Percentiles rank a stretch among this genome's conserved stretches.
These are phyloP conservation scores for Sylvicola fuscatus DNA, from an alignment of 2,888 invertebrate species.

Conservation along the genomic window DNA sequence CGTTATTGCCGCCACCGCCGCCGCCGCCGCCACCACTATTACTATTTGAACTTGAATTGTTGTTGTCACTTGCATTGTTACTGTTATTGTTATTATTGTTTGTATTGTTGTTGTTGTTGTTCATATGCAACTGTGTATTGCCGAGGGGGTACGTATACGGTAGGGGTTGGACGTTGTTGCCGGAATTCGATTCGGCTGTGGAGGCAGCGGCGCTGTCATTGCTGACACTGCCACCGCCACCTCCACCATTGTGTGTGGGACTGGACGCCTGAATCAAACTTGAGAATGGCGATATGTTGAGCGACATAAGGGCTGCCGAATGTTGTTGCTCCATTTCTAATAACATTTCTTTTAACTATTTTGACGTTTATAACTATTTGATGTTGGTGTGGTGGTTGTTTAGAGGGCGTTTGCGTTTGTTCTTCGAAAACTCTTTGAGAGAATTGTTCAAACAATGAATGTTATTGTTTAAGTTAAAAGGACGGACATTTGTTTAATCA, in stretches of 20 bases:
- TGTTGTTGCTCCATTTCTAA: slow-evolving; percentile 72
- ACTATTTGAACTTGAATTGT: slow-evolving; percentile 8
- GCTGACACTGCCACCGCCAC: background rate
- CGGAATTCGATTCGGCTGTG: slow-evolving; percentile 16
- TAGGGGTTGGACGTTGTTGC: slow-evolving; percentile 19
- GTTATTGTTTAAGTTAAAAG: too few relatives aligned
- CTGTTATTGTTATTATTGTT: background rate
- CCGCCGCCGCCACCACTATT: slow-evolving; percentile 12
- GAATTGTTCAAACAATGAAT: too few relatives aligned
- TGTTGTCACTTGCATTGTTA: background rate
- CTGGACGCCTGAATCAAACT: slow-evolving; percentile 52
- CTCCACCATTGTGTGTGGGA: slow-evolving; percentile 27
- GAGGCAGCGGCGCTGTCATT: slow-evolving; percentile 9
- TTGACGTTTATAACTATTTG: too few relatives aligned
- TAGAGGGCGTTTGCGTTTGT: too few relatives aligned
- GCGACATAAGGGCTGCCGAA: slow-evolving; percentile 60
- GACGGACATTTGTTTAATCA: too few relatives aligned
- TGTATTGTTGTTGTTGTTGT: background rate
- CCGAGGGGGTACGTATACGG: slow-evolving; percentile 11
- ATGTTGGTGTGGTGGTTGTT: too few relatives aligned
- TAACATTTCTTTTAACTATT: slow-evolving; percentile 35
- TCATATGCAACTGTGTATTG: slow-evolving; percentile 1
- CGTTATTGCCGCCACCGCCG: slow-evolving; percentile 21
- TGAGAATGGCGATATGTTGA: slow-evolving; percentile 75
- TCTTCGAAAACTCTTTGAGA: too few relatives aligned